Percentiles rank a stretch among this genome's conserved stretches.
phyloP scores from a whole-genome alignment of 2,113 vertebrate genomes.

The Dinomys branickii region DNA sequence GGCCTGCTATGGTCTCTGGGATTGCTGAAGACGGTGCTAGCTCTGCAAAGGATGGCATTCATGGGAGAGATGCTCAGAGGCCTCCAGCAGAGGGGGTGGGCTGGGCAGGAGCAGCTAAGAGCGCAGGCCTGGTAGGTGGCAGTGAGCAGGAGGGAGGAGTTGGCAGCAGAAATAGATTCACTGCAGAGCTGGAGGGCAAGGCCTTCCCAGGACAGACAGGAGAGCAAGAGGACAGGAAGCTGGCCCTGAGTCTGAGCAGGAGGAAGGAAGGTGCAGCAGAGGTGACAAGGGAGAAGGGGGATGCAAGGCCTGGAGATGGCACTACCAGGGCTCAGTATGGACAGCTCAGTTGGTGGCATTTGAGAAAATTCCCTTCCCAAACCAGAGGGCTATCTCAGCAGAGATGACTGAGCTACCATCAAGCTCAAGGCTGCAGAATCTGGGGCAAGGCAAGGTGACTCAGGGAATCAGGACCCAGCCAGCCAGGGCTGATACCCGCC shows the following conservation, averaged over 20 bases:
- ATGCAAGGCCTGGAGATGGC: background rate
- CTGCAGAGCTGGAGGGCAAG: no score
- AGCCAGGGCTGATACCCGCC: background rate
- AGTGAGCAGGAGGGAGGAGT: background rate
- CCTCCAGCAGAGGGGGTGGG: background rate
- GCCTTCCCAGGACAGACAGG: background rate
- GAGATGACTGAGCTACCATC: background rate
- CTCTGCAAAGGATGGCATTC: background rate
- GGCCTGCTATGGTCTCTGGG: background rate
- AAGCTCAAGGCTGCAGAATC: background rate
- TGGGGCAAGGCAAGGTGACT: slow-evolving; percentile 44
- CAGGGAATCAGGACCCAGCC: background rate
- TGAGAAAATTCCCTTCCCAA: slow-evolving; percentile 66
- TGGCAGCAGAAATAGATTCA: background rate
- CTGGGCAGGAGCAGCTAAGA: background rate
- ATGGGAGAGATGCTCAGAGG: background rate
- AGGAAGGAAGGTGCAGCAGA: background rate
- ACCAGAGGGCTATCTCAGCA: slow-evolving; percentile 61
- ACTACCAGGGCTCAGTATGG: background rate
- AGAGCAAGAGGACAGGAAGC: background rate
- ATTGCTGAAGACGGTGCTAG: background rate
- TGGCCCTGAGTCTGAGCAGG: background rate
- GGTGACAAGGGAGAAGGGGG: rapidly evolving
- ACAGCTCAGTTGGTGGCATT: slow-evolving; percentile 17
- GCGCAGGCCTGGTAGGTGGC: background rate